A percentile compares a stretch with the other conserved stretches of the same genome.
phyloP scores from a whole-genome alignment of 2,888 invertebrate species.

The Deilephila porcellus region DNA sequence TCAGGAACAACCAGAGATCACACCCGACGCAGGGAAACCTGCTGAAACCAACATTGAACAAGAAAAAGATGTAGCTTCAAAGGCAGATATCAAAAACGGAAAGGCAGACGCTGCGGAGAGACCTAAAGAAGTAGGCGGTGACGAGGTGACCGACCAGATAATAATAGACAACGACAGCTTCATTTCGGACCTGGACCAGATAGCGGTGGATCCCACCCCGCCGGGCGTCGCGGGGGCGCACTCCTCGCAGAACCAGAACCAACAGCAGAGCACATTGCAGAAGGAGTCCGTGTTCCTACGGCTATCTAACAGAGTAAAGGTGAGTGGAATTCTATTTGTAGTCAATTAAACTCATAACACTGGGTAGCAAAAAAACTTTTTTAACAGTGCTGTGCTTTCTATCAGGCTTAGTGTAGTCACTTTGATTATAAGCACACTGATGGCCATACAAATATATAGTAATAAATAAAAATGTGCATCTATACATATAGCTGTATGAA shows the following conservation, averaged over 20 bases:
- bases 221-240: constrained; percentile 68
- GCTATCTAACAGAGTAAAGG: constrained; percentile 97
- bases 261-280: constrained; percentile 80
- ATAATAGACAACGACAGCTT: constrained; percentile 80
- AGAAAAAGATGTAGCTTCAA: constrained; percentile 58
- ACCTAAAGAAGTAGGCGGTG: constrained; percentile 62
- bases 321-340: constrained; percentile 61
- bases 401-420: no score
- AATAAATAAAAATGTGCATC: no score
- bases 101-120: constrained; percentile 64
- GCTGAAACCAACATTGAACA: constrained; percentile 53
- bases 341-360: not conserved
- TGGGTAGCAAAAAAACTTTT: no score
- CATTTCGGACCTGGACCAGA: constrained; percentile 83
- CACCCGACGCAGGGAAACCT: constrained; percentile 55
- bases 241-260: constrained; percentile 62
- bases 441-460: no score
- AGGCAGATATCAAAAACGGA: constrained; percentile 62
- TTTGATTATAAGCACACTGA: no score
- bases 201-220: constrained; percentile 75
- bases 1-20: constrained; percentile 56
- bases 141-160: constrained; percentile 68
- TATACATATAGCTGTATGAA: no score
- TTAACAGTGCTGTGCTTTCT: no score
- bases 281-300: constrained; percentile 98